phyloP scores from a whole-genome alignment of 2,113 vertebrate species.

The Lamprologus callipterus region DNA sequence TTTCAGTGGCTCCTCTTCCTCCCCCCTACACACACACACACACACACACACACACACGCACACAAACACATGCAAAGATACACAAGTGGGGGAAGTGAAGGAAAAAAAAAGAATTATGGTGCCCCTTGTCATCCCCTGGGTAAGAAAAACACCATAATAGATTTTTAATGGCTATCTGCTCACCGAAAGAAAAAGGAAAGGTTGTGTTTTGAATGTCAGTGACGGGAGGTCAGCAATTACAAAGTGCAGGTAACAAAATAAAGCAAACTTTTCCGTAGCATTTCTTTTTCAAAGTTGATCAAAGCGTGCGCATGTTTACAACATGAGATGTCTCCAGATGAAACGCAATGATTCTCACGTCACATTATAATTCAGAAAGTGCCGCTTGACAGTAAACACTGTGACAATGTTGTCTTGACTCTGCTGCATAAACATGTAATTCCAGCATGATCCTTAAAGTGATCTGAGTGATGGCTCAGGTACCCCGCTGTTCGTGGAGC shows the following conservation, averaged over 20 bases:
- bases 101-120: conserved; percentile 37
- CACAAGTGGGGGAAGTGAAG: not conserved
- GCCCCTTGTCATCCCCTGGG: conserved; percentile 58
- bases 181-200: not conserved
- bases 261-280: not conserved
- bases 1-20: conserved; percentile 4
- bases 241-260: not conserved
- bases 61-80: not conserved
- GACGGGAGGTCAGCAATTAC: not conserved
- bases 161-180: conserved; percentile 60
- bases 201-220: not conserved
- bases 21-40: not conserved
- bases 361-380: conserved; percentile 17
- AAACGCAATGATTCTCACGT: conserved; percentile 24
- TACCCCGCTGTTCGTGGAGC: conserved; percentile 53
- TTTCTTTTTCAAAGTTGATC: not conserved
- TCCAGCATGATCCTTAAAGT: conserved; percentile 38
- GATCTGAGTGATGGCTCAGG: conserved; percentile 49
- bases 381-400: conserved; percentile 1
- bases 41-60: not conserved
- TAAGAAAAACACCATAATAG: conserved; percentile 67
- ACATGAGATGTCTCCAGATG: not conserved
- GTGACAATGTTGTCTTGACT: conserved; percentile 30
- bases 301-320: not conserved
- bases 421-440: conserved; percentile 33